Evolutionary conservation across 2,113 vertebrate species (phyloP), one percentile per base, ranked within the genome.

Genomic region (Bos javanicus): DNA sequence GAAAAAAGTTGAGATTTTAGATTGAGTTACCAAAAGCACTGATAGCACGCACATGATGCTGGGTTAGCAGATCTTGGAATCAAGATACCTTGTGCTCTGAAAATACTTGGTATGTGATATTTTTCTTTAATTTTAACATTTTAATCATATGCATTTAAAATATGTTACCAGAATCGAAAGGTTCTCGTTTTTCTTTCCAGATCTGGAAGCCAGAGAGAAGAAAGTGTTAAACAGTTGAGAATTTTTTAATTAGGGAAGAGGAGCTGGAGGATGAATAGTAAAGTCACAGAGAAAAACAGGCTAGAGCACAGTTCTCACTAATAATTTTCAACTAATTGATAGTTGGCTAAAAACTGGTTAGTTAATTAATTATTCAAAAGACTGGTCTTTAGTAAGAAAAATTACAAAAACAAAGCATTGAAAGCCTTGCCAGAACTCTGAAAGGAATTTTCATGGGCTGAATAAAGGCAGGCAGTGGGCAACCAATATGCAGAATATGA

Each of bases 171-270:
- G 83, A 76, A 74, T 91, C 23, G 56, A 74, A 64, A 52, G 2
- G 3, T 59, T 90, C 84, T 94, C 9, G 1, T 83, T 80, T 97
- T 67, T 76, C 26, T 89, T 86, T 59, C 56, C 76, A 86, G 43
- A 59, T 83, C 30, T 46, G 39, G 67, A 62, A 39, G 60, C 43
- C 78, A 87, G 90, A 78, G 74, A 84, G 62, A 87, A 94, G n/a
- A 94, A 50, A 92, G n/a, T 82, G 13, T 91, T 25, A 26, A 64
- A 83, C n/a, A 86, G 25, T 19, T 90, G 48, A 57, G 48, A 52
- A 52, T 91, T 71, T 60, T 90, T 96, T 95, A 97, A 96, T 93
- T 91, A 94, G 26, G 25, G 60, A 97, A 95, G 39, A 94, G 36
- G 19, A 87, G 30, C 25, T 56, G 46, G 76, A 28, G 46, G 80